Base-by-base conservation (phyloP, 2,888 invertebrate species). In the Scelioninae gen. 2 region DNA sequence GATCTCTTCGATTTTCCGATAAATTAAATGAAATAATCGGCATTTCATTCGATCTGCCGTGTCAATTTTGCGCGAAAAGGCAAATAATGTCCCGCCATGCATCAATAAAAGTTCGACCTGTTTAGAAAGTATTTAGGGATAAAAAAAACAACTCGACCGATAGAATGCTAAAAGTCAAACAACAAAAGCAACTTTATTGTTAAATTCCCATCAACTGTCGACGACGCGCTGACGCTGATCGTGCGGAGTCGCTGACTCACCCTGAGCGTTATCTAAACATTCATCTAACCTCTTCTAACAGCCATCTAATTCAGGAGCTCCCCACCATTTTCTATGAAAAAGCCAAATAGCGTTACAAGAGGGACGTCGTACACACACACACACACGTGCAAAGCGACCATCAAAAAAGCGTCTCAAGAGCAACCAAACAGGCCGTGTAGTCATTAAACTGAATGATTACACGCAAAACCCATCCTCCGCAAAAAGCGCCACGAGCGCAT, bases 231-330 rank as follows among this genome's bases (percentile, higher is more conserved):
- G 43, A n/a, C 19, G 50, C 37, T 19, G 48, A 76, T 74, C 71
- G 13, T 19, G 41, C n/a, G 9, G 41, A 6, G 41, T 72, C 77
- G 81, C 64, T 82, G 81, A 80, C 78, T 81, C 82, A 81, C 81
- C 81, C 81, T 80, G 80, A 41, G 75, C 81, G 83, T 86, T 81
- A 86, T 86, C 86, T 86, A 85, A 84, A 84, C 81, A 84, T 84
- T 85, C 84, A 85, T 86, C 86, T 85, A 84, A 79, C 83, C 80
- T 83, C 83, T 85, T 85, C 85, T 83, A 78, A 72, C 82, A 81
- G 79, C 78, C 78, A 82, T 85, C 85, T 85, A 85, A 85, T 85
- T 83, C 81, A 64, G 70, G 77, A 75, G 79, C 80, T 81, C 81
- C 78, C 78, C 82, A 81, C 83, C 79, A 77, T 81, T 82, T 82